Base-by-base conservation (phyloP, 2,888 invertebrate species). In the Autographa pulchrina region DNA sequence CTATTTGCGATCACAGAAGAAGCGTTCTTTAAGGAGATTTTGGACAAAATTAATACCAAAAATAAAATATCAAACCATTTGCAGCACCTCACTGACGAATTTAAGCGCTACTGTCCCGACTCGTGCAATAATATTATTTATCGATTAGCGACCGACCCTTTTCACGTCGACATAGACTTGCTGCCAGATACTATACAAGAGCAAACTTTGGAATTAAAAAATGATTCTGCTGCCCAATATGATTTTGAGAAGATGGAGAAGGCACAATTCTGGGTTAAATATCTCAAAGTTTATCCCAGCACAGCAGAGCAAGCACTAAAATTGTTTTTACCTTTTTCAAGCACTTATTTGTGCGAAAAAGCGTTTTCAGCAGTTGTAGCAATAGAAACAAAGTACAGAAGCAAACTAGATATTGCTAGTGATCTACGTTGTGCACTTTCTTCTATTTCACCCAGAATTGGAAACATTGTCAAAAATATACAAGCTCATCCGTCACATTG, bases 201-300 rank as follows among this genome's bases (percentile, higher is more conserved):
- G 65, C 68, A 71, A 74, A 67, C 75, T 70, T 73, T 78, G 67
- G 75, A 76, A 71, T 64, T 74, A n/a, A 77, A 79, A 75, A 75
- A 72, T 41, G 41, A 68, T 68, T 75, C 71, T 63, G 72, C 74
- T 72, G 68, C 74, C 71, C 59, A 77, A 77, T 72, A 74, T 61
- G 72, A 75, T 68, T 77, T 77, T 62, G 72, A 77, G 63, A 74
- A 74, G 61, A 74, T 74, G 74, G 68, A 70, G 66, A 66, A 65
- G 48, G 41, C 72, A 72, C 56, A 54, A 71, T 77, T 74, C 62
- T 79, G 74, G 74, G 73, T 74, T n/a, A 74, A 73, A 74, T 74
- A 75, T 74, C 67, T 75, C 65, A 70, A 65, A 72, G 68, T 75
- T 78, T 75, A 74, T 41, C 41, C 41, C 41, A 41, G 41, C 41